Evolutionary conservation across 92 coral and sea anemone genomes (phyloP), one percentile per base, ranked within the genome.

Genomic region (Plumapathes pennacea): DNA sequence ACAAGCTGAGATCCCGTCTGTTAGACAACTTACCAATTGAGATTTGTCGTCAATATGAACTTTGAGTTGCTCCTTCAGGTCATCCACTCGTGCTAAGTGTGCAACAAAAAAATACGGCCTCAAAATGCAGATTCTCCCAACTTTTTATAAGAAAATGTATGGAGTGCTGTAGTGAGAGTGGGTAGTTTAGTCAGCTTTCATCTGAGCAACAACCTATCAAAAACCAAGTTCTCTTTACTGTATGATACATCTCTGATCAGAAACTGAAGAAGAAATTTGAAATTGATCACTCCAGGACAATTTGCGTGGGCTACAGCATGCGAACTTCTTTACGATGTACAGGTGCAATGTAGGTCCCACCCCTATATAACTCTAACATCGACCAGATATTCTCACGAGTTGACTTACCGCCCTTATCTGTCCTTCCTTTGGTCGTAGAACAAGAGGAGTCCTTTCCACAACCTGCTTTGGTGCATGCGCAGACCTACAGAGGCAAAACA

Each of bases 391-490:
- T 0, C 32, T 38, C 13, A 17, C 10, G 4, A 30, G 23, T 20
- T 4, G 19, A 42, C 75, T 36, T 64, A 85, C 94, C 57, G 13
- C 62, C 73, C 45, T 69, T 81, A 59, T 54, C 61, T 3, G 95
- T 87, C 25, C 83, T 65, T 46, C 89, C 89, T 42, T 77, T 64
- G 41, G 80, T 79, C 29, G 55, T 53, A 6, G 89, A 80, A 72
- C 95, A 87, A 31, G 62, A 26, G 6, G 59, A 33, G 18, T 45
- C 60, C 21, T 1, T 7, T 0, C 79, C 82, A 62, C 95, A 87
- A 2, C 83, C 85, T 13, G 66, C 83, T 19, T 41, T 64, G 18
- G 88, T 87, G 31, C 95, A 87, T 4, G 95, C 95, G 73, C 95
- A 87, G 12, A 87, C 89, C 95, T 87, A 39, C 25, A 10, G 3